Percentiles rank a stretch among this genome's conserved stretches.
Evolutionary conservation across 2,888 invertebrate species (phyloP).

Genomic region (Phlogophora meticulosa): DNA sequence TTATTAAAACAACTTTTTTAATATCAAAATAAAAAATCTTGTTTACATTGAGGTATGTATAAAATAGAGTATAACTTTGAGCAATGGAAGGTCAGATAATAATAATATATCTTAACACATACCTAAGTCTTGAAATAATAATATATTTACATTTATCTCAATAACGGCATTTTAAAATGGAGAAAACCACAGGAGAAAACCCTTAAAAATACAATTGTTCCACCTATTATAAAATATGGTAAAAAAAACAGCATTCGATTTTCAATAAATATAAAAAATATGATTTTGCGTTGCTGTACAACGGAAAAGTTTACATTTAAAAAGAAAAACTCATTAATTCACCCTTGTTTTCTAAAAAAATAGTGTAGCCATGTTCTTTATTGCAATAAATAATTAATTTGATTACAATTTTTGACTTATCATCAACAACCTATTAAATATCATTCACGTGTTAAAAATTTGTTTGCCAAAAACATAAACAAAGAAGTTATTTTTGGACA

Average conservation of each 20-base stretch:
- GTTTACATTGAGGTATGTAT: slow-evolving; percentile 44
- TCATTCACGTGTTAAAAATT: too few relatives aligned
- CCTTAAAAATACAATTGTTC: background rate
- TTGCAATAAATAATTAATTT: too few relatives aligned
- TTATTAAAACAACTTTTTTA: slow-evolving; percentile 46
- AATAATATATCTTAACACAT: slow-evolving; percentile 5
- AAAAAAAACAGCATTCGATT: background rate
- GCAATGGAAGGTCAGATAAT: slow-evolving; percentile 13
- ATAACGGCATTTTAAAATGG: background rate
- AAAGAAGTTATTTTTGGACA: too few relatives aligned
- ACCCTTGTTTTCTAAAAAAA: too few relatives aligned
- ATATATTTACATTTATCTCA: background rate
- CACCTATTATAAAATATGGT: background rate
- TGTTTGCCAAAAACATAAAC: too few relatives aligned
- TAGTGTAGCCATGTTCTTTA: too few relatives aligned
- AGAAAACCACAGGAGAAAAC: background rate
- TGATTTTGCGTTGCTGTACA: background rate
- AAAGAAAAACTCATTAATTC: background rate
- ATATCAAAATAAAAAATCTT: slow-evolving; percentile 57
- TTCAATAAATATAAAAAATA: background rate
- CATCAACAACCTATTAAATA: too few relatives aligned
- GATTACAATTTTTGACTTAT: too few relatives aligned
- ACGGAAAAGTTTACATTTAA: background rate
- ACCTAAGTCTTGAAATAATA: slow-evolving; percentile 1
- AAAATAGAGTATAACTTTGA: slow-evolving; percentile 44